Evolutionary conservation across 2,797 vertebrate species (phyloP).

Genomic region (Lepilemur ruficaudatus): DNA sequence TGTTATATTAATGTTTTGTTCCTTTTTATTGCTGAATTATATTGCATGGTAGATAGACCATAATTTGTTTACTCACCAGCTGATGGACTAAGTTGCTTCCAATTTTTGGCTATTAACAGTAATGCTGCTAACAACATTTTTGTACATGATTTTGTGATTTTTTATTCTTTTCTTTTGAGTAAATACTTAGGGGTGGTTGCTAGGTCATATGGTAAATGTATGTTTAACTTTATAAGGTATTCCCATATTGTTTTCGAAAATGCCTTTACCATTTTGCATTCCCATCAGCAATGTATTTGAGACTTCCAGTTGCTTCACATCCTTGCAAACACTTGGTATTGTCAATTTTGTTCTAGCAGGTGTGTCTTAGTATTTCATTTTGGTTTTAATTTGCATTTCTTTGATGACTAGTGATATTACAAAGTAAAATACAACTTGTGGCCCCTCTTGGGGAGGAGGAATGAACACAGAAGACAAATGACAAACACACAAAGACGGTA

Average conservation of each 20-base stretch:
- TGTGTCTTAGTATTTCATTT: background rate
- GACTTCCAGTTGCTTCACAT: background rate
- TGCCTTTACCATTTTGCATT: background rate
- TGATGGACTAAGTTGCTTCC: background rate
- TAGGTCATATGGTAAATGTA: background rate
- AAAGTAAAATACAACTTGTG: conserved; percentile 10
- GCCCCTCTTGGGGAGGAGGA: too few species aligned
- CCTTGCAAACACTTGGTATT: background rate
- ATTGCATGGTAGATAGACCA: background rate
- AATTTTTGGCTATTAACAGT: background rate
- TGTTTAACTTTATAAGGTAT: background rate
- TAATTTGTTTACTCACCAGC: background rate
- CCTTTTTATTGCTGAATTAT: background rate
- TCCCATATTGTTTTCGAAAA: background rate
- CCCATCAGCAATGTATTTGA: background rate
- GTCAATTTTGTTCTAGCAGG: background rate
- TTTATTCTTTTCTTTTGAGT: background rate
- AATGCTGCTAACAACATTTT: background rate
- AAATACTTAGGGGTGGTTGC: background rate
- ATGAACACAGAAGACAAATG: too few species aligned
- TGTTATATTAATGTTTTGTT: background rate
- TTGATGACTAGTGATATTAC: background rate
- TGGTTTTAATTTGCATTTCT: background rate
- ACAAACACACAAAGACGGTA: too few species aligned
- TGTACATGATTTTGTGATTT: background rate